Conservation (phyloP, 2,797 vertebrate species). For the Tokudaia muenninki region DNA sequence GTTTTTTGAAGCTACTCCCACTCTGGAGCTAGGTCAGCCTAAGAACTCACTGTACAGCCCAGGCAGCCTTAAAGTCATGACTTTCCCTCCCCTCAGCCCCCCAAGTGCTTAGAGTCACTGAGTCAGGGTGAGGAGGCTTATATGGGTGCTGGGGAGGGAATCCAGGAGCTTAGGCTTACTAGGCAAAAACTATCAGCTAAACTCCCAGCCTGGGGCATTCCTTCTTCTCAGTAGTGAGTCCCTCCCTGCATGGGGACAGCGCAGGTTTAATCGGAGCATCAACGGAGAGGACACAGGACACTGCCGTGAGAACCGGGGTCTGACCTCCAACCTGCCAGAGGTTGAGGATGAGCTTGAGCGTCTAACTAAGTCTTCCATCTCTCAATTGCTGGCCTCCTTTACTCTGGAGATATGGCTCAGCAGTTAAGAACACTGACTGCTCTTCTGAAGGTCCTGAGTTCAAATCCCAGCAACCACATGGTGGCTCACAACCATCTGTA, state of each 20-base stretch:
- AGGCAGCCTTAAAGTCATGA: too few species aligned
- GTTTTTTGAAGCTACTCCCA: too few species aligned
- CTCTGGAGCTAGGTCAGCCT: too few species aligned
- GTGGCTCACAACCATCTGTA: too few species aligned
- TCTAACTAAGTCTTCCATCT: background rate
- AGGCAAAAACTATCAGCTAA: background rate
- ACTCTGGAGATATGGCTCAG: too few species aligned
- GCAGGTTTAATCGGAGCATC: too few species aligned
- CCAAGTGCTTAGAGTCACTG: background rate
- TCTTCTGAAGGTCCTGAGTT: too few species aligned
- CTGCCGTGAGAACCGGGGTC: background rate
- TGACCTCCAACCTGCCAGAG: background rate
- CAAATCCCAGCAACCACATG: too few species aligned
- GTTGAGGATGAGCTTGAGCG: background rate
- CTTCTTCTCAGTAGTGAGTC: background rate
- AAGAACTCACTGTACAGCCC: too few species aligned
- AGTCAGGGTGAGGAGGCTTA: background rate
- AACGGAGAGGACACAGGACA: background rate
- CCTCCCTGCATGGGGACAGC: too few species aligned
- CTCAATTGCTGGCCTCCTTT: background rate
- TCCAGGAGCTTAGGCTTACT: background rate
- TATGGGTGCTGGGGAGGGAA: background rate
- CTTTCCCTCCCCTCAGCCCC: background rate
- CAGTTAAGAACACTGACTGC: too few species aligned
- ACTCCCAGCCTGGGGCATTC: background rate